Evolutionary conservation across 2,888 invertebrate species (phyloP).

Genomic region (Trichacis sp.): DNA sequence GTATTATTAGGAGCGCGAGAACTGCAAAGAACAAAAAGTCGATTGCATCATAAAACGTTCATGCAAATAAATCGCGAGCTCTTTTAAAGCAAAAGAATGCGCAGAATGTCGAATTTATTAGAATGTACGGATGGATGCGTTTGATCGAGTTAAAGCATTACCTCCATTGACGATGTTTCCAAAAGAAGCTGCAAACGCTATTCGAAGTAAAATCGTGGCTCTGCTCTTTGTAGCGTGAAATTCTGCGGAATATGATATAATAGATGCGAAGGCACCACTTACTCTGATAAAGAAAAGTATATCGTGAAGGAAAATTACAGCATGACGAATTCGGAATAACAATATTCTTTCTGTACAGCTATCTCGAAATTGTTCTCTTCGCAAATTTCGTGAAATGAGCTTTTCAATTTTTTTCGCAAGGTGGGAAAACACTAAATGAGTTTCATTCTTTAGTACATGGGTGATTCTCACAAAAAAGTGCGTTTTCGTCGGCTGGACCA

Average conservation of each 20-base stretch:
- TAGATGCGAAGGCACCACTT: slow-evolving; percentile 80
- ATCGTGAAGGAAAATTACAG: slow-evolving; percentile 1
- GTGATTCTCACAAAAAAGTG: too few relatives aligned
- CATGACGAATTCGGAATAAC: background rate
- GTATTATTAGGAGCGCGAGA: slow-evolving; percentile 80
- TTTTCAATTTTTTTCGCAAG: too few relatives aligned
- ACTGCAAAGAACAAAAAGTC: slow-evolving; percentile 71
- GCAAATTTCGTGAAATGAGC: too few relatives aligned
- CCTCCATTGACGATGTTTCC: slow-evolving; percentile 72
- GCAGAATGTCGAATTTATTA: background rate
- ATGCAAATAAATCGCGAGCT: too few relatives aligned
- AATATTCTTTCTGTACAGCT: background rate
- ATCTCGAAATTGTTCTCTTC: too few relatives aligned
- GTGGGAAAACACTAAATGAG: too few relatives aligned
- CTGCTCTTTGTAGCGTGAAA: slow-evolving; percentile 77
- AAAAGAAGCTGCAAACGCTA: slow-evolving; percentile 77
- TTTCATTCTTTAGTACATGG: too few relatives aligned
- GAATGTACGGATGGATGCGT: background rate
- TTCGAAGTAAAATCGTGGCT: slow-evolving; percentile 75
- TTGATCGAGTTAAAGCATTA: slow-evolving; percentile 35
- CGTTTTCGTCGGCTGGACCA: too few relatives aligned
- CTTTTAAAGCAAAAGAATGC: background rate
- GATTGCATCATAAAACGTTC: too few relatives aligned
- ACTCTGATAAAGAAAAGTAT: slow-evolving; percentile 69
- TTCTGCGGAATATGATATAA: slow-evolving; percentile 80